Base-by-base conservation (phyloP, 92 coral and sea anemone species). In the Umimayanthus chanpuru region DNA sequence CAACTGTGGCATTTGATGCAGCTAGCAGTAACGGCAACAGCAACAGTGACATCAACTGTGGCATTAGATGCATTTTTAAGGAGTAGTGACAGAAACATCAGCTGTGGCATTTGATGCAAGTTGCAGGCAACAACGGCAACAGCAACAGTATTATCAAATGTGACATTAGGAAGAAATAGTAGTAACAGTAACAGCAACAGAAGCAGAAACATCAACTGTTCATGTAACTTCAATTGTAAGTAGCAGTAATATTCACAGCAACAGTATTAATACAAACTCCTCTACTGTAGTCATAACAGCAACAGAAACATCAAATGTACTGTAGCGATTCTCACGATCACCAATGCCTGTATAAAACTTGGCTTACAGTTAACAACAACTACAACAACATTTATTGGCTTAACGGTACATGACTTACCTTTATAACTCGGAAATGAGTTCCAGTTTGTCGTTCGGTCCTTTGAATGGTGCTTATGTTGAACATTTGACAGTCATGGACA, bases 401-500 rank as follows among this genome's bases (percentile, higher is more conserved):
- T 20, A n/a, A 14, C 21, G 10, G 72, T 5, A 3, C 32, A 0
- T n/a, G 36, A n/a, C 11, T 14, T 28, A 72, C 76, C 76, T 72
- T 72, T 72, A 72, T 23, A 32, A 72, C 76, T 32, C 76, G 76
- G n/a, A 9, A 72, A 16, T 72, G 76, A 30, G 76, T 25, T 72
- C 76, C 40, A 15, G 15, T 1, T 26, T 72, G 38, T 72, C 21
- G 38, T 72, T 72, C 76, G 6, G 76, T 72, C 18, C 36, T 72
- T 28, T 32, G 36, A 28, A 72, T 72, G 18, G 36, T 32, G 76
- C 25, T 72, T 5, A 72, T 29, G 40, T 72, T 72, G 76, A 72
- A 72, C 16, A 72, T 28, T 32, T 72, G 41, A 72, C 76, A 72
- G 76, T 72, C 76, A 20, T 28, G 6, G 21, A 72, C 1, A 23